A percentile compares a stretch with the other conserved stretches of the same genome.
Conservation (phyloP, 2,888 invertebrate species). For the Phlogophora meticulosa region DNA sequence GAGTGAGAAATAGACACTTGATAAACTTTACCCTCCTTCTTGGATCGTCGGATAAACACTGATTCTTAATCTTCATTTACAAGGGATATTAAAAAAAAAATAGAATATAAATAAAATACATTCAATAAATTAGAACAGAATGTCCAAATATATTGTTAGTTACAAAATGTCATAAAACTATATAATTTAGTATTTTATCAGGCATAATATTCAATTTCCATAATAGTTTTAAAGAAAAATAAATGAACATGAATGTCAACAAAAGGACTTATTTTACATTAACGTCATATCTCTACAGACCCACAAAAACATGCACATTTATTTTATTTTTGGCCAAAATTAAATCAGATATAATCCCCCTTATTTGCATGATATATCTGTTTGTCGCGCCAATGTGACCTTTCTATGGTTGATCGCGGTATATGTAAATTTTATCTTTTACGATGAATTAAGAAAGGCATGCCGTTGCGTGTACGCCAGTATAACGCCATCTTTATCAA, state of each 20-base stretch:
- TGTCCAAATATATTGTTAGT: no score
- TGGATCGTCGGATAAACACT: constrained; percentile 6
- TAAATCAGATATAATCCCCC: constrained; percentile 4
- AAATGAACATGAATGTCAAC: no score
- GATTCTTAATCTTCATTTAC: background rate
- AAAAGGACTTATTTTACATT: constrained; percentile 13
- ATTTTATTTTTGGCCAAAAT: constrained; percentile 12
- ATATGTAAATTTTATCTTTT: constrained; percentile 31
- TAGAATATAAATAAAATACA: no score
- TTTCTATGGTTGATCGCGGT: constrained; percentile 14
- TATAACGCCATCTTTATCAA: constrained; percentile 70
- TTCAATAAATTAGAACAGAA: no score
- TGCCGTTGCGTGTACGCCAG: constrained; percentile 57
- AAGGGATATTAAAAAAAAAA: background rate
- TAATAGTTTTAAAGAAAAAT: no score
- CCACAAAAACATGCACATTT: constrained; percentile 14
- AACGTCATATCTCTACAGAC: background rate
- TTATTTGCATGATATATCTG: constrained; percentile 14
- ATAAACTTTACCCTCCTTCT: no score
- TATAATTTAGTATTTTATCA: no score
- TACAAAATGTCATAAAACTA: no score
- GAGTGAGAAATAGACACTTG: no score
- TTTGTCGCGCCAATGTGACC: constrained; percentile 47
- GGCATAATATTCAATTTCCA: no score
- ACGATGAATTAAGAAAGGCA: constrained; percentile 54